Evolutionary conservation across 2,113 vertebrate genomes (phyloP).

Genomic region (Platichthys stellatus): DNA sequence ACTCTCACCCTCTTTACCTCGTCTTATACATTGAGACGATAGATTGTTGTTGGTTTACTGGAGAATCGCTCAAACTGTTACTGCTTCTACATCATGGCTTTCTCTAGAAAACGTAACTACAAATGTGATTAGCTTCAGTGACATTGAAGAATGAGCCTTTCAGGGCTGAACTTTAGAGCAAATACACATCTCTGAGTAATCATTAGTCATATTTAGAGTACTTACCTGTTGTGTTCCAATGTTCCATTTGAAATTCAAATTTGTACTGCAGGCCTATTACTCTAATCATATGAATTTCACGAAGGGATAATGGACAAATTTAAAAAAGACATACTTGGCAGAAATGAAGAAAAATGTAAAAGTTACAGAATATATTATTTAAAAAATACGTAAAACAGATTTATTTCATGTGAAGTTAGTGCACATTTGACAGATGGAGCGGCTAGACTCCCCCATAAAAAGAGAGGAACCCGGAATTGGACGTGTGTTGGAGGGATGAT

Average conservation of each 20-base stretch:
- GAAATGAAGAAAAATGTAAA: background rate
- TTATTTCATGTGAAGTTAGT: conserved; percentile 10
- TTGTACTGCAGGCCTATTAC: background rate
- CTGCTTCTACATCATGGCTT: background rate
- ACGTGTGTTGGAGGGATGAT: conserved; percentile 45
- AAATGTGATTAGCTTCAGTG: background rate
- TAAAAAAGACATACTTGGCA: background rate
- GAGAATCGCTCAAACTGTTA: no score
- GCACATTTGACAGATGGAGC: conserved; percentile 35
- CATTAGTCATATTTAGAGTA: background rate
- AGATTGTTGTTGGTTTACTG: no score
- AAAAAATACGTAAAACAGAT: background rate
- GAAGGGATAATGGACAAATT: background rate
- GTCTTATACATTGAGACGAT: no score
- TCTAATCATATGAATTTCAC: background rate
- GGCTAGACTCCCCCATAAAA: conserved; percentile 48
- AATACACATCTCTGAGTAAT: background rate
- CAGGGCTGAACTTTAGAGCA: background rate
- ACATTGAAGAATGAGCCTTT: no score
- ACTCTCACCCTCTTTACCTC: background rate
- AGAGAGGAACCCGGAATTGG: conserved; percentile 4
- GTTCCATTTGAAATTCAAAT: background rate
- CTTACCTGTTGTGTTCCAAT: background rate
- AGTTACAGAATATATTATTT: background rate
- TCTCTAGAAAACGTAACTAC: background rate